Evolutionary conservation across 2,888 invertebrate species (phyloP).

Genomic region (Drepanosiphum platanoidis): DNA sequence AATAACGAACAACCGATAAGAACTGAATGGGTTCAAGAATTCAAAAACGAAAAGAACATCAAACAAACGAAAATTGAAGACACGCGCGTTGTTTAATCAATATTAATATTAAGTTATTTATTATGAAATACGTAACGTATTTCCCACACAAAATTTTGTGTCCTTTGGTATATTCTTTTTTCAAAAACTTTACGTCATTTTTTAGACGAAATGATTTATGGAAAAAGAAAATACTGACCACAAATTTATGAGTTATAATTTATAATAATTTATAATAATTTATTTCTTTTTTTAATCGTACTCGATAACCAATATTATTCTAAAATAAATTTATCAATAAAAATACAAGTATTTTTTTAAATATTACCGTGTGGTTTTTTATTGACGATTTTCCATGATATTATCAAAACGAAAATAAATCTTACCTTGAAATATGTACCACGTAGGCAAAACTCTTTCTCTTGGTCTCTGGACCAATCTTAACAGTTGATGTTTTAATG

Average conservation of each 20-base stretch:
- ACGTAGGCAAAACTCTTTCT: no score
- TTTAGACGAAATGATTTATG: neutral
- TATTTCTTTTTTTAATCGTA: slow-evolving; percentile 22
- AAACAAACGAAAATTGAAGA: slow-evolving; percentile 24
- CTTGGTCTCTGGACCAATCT: no score
- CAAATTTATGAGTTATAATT: slow-evolving; percentile 24
- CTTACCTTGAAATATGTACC: no score
- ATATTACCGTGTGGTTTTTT: neutral
- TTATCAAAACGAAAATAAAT: no score
- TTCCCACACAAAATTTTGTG: slow-evolving; percentile 24
- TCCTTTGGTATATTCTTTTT: slow-evolving; percentile 60
- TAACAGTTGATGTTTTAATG: no score
- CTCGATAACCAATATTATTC: slow-evolving; percentile 20
- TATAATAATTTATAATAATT: slow-evolving; percentile 37
- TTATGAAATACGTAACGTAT: slow-evolving; percentile 10
- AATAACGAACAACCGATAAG: neutral
- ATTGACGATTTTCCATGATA: no score
- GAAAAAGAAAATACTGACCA: slow-evolving; percentile 60
- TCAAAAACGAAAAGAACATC: neutral
- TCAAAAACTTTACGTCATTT: slow-evolving; percentile 10
- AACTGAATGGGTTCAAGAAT: neutral
- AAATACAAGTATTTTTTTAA: neutral
- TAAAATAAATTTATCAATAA: slow-evolving; percentile 20
- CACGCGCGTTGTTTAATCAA: slow-evolving; percentile 6
- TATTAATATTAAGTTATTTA: slow-evolving; percentile 38